Evolutionary conservation across 2,888 invertebrate genomes (phyloP).

Genomic region (Camptogramma bilineatum): DNA sequence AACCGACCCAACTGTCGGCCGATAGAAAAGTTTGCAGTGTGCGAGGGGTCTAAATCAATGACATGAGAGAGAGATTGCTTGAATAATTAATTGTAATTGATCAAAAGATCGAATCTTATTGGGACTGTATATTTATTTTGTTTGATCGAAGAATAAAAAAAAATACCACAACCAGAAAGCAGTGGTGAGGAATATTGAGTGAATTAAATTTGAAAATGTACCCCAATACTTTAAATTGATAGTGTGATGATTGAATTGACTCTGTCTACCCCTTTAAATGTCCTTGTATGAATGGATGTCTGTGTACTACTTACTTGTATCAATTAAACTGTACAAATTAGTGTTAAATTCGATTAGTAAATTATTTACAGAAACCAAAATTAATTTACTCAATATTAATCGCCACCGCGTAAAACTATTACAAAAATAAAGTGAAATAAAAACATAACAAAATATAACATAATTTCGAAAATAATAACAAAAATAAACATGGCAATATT

Average conservation of each 20-base stretch:
- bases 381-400: slow-evolving; percentile 32
- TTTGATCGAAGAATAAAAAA: slow-evolving; percentile 21
- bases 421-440: slow-evolving; percentile 32
- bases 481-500: slow-evolving; percentile 30
- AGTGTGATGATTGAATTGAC: too few relatives aligned
- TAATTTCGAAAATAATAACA: slow-evolving; percentile 28
- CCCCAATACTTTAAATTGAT: not conserved
- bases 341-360: slow-evolving; percentile 18
- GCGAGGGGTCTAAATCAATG: too few relatives aligned
- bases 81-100: too few relatives aligned
- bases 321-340: slow-evolving; percentile 1
- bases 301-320: not conserved
- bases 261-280: not conserved
- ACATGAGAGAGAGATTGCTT: not conserved
- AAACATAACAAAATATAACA: slow-evolving; percentile 40
- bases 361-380: slow-evolving; percentile 6
- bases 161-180: slow-evolving; percentile 30
- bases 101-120: not conserved
- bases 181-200: slow-evolving; percentile 20
- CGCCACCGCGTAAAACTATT: slow-evolving; percentile 29
- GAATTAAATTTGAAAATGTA: not conserved
- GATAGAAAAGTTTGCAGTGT: too few relatives aligned
- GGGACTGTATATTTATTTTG: slow-evolving; percentile 9
- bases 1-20: too few relatives aligned
- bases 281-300: not conserved